A percentile compares a stretch with the other conserved stretches of the same genome.
These are phyloP conservation scores for Dendrocincla fuliginosa DNA, from an alignment of 2,797 vertebrate species.

Conservation along the genomic window DNA sequence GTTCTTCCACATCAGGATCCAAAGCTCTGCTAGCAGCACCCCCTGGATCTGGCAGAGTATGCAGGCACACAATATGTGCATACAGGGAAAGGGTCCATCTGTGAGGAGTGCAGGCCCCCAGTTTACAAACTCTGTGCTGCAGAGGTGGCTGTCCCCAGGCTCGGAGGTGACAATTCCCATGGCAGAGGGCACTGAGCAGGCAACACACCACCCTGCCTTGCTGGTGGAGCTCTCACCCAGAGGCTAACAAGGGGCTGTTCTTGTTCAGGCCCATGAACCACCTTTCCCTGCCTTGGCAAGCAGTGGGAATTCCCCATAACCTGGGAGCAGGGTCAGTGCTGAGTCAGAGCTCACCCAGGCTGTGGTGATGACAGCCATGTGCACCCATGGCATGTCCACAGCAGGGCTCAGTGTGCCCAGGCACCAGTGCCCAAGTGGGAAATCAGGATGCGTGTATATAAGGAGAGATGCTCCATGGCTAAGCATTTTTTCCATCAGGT, in stretches of 20 bases:
- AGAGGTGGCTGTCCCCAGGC: neutral
- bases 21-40: neutral
- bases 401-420: neutral
- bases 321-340: neutral
- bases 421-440: no score
- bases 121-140: neutral
- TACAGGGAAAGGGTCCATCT: neutral
- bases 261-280: neutral
- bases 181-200: rapidly evolving
- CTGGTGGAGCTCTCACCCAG: rapidly evolving
- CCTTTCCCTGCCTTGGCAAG: neutral
- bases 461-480: no score
- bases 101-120: neutral
- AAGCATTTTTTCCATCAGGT: neutral
- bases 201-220: neutral
- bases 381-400: no score
- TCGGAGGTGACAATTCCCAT: rapidly evolving
- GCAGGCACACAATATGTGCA: rapidly evolving
- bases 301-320: neutral
- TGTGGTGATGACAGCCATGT: neutral
- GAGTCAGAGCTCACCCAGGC: neutral
- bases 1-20: neutral
- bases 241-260: neutral
- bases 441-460: rapidly evolving
- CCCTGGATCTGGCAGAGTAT: neutral